Conservation (phyloP, 2,888 invertebrate species). For the Meteorus colon region DNA sequence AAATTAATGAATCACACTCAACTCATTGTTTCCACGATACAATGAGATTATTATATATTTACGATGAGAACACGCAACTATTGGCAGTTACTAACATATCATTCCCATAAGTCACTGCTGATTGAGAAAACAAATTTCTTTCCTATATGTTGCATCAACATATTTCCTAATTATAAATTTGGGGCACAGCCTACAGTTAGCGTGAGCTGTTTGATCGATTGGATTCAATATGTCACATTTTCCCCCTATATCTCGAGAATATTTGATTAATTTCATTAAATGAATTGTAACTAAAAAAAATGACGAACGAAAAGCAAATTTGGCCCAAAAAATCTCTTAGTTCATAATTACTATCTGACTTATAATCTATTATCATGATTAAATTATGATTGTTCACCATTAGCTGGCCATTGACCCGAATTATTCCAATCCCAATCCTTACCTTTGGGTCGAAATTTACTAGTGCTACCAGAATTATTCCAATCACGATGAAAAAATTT, state of each 20-base stretch:
- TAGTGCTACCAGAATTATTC: constrained; percentile 71
- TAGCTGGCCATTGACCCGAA: constrained; percentile 71
- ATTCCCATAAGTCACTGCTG: not conserved
- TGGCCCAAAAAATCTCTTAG: constrained; percentile 21
- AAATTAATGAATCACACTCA: constrained; percentile 5
- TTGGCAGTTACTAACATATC: not conserved
- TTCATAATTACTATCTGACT: constrained; percentile 16
- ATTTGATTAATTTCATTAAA: not conserved
- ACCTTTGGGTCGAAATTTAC: constrained; percentile 83
- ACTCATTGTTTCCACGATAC: not conserved
- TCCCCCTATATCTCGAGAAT: not conserved
- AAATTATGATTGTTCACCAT: constrained; percentile 69
- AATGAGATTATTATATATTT: constrained; percentile 14
- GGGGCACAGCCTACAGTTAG: not conserved
- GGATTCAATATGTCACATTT: constrained; percentile 9
- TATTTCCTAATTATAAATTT: not conserved
- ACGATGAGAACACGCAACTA: not conserved
- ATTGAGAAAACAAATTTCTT: not conserved
- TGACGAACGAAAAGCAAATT: constrained; percentile 15
- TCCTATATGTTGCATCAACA: not conserved
- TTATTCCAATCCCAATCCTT: constrained; percentile 83
- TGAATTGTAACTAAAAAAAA: not conserved
- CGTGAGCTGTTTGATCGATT: not conserved
- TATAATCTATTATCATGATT: constrained; percentile 5
- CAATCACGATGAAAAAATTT: constrained; percentile 85